Base-by-base conservation (phyloP, 2,797 vertebrate species). In the Pelodytes ibericus region DNA sequence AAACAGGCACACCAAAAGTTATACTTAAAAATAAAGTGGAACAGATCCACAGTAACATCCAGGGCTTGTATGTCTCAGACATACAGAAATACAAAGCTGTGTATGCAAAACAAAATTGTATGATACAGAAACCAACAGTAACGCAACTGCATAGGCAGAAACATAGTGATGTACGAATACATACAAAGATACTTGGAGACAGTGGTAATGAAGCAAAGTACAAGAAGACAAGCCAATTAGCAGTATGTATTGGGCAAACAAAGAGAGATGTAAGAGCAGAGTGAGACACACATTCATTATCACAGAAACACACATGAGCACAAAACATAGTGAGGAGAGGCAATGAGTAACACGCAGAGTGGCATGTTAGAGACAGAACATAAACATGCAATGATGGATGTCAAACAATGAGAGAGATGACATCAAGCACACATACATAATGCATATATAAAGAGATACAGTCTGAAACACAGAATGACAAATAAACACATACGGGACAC, bases 331-430 rank as follows among this genome's bases (percentile, higher is more conserved):
- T n/a, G n/a, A n/a, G n/a, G n/a, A n/a, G n/a, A n/a, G 41, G 41
- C 41, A 44, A 44, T 3, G 41, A 44, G 41, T 44, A 16, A 44
- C 30, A 62, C 15, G n/a, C n/a, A n/a, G n/a, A n/a, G n/a, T n/a
- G n/a, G n/a, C n/a, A 31, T 31, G 9, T 24, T 39, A 60, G 5
- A 36, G 16, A 62, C 60, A 62, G 6, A 39, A n/a, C n/a, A 9
- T 36, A 62, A 13, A 62, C n/a, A 62, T 24, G 2, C 60, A 62
- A 24, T 62, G 60, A 22, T 53, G 24, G 24, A 53, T 53, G 49
- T 24, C 16, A 62, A 18, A 36, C 60, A 62, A n/a, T 18, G n/a
- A 36, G 15, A 36, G 25, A 62, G 4, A n/a, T 6, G 30, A 53
- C 30, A 22, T 22, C 60, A 18, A 31, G 10, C 30, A 62, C 20